Percentiles rank a stretch among this genome's conserved stretches.
phyloP scores from a whole-genome alignment of 2,888 invertebrate species.

The Laspeyria flexula region DNA sequence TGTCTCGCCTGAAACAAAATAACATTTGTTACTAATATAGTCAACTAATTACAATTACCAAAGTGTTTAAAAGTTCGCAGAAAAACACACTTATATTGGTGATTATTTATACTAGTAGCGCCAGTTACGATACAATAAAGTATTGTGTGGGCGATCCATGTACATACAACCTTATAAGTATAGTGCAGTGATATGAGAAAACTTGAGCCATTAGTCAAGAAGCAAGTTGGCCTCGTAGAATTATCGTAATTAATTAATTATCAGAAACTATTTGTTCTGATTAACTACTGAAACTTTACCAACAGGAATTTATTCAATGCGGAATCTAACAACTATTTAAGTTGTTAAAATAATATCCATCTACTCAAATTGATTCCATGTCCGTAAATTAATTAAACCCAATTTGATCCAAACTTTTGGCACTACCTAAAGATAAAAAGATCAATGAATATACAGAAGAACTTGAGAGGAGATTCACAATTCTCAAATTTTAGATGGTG shows the following conservation, averaged over 20 bases:
- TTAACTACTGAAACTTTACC: not conserved
- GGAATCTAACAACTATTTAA: not conserved
- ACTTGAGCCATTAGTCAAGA: not conserved
- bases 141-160: too few relatives aligned
- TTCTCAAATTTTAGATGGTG: slow-evolving; percentile 55
- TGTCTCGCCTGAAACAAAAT: slow-evolving; percentile 90
- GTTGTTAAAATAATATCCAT: not conserved
- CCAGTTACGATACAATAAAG: too few relatives aligned
- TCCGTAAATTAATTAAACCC: slow-evolving; percentile 8
- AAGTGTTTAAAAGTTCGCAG: too few relatives aligned
- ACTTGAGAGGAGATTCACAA: slow-evolving; percentile 33
- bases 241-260: too few relatives aligned
- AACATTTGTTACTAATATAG: slow-evolving; percentile 1
- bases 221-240: not conserved
- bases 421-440: slow-evolving; percentile 19
- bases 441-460: slow-evolving; percentile 38
- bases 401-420: slow-evolving; percentile 44
- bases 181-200: too few relatives aligned
- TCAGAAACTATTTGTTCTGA: not conserved
- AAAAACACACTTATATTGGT: too few relatives aligned
- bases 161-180: too few relatives aligned
- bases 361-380: slow-evolving; percentile 4
- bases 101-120: too few relatives aligned
- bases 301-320: not conserved
- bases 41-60: too few relatives aligned